Conservation (phyloP, 2,113 vertebrate genomes). For the Blennius ocellaris region DNA sequence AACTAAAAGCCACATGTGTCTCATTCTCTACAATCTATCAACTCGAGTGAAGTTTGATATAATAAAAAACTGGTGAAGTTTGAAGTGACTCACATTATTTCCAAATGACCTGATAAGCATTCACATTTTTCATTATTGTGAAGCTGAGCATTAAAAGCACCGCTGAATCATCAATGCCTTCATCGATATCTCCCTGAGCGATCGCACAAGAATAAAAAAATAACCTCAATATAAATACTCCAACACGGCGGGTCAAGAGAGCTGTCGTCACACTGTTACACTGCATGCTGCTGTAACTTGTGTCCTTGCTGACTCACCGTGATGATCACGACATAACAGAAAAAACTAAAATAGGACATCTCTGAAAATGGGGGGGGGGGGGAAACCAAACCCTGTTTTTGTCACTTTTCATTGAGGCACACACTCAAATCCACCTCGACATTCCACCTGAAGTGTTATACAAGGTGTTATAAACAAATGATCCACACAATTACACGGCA, state of each 20-base stretch:
- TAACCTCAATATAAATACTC: not conserved
- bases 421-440: not conserved
- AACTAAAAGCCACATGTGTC: too few relatives aligned
- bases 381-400: too few relatives aligned
- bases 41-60: too few relatives aligned
- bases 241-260: constrained; percentile 13
- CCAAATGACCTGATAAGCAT: too few relatives aligned
- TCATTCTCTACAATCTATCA: too few relatives aligned
- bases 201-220: not conserved
- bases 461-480: not conserved
- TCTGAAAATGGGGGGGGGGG: too few relatives aligned
- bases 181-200: not conserved
- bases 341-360: constrained; percentile 8
- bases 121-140: too few relatives aligned
- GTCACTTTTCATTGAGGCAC: not conserved
- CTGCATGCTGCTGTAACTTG: not conserved
- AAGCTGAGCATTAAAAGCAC: too few relatives aligned
- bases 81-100: too few relatives aligned
- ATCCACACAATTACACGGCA: not conserved
- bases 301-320: constrained; percentile 12
- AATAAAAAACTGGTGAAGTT: too few relatives aligned
- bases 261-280: constrained; percentile 20
- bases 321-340: not conserved
- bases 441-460: not conserved
- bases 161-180: not conserved